phyloP scores from a whole-genome alignment of 2,113 vertebrate genomes.

The Semicossyphus pulcher region DNA sequence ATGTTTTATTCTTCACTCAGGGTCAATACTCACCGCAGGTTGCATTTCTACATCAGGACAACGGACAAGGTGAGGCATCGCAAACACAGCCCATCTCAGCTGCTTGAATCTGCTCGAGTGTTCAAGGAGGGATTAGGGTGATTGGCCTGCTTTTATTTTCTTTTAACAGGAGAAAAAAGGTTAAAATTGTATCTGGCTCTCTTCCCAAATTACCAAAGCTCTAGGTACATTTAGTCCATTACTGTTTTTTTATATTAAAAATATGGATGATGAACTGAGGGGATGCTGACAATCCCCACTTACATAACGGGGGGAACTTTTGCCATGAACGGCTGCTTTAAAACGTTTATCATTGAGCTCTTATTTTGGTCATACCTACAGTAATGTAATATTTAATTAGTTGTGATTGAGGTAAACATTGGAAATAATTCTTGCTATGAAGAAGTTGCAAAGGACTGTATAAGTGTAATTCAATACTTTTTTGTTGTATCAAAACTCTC shows the following conservation, averaged over 20 bases:
- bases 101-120: constrained; percentile 26
- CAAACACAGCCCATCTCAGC: constrained; percentile 35
- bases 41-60: constrained; percentile 18
- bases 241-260: neutral
- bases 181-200: constrained; percentile 22
- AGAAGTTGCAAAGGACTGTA: no score
- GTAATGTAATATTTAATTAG: neutral
- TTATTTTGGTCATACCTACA: no score
- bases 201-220: constrained; percentile 2
- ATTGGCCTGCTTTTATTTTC: constrained; percentile 48
- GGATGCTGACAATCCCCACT: neutral
- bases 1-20: constrained; percentile 19
- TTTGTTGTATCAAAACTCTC: neutral
- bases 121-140: constrained; percentile 34
- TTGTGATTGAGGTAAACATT: neutral
- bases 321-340: no score
- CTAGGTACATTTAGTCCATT: constrained; percentile 27
- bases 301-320: no score
- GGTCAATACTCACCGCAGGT: constrained; percentile 11
- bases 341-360: no score
- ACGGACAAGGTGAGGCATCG: constrained; percentile 38
- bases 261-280: constrained; percentile 20
- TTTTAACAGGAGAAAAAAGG: constrained; percentile 4
- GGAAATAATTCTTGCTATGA: neutral
- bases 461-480: neutral